Base-by-base conservation (phyloP, 2,113 vertebrate species). In the Orientallactaga bullata region DNA sequence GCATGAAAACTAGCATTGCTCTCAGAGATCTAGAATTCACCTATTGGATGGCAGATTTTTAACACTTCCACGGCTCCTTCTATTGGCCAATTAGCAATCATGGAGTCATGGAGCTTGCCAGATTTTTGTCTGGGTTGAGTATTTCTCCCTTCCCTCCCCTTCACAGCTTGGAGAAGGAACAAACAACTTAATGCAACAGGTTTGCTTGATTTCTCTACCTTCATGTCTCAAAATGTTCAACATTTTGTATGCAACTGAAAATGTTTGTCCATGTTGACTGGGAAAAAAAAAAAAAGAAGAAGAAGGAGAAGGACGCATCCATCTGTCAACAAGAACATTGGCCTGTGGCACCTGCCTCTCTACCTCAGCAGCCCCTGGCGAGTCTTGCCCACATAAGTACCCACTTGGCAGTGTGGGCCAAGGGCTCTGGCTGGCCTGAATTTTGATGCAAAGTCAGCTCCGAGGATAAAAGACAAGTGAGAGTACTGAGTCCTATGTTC, bases 51-150 rank as follows among this genome's bases (percentile, higher is more conserved):
- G 10, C 2, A 16, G 30, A 86, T 61, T 86, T 86, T 66, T 85
- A 83, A 65, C 30, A 11, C 37, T 65, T 30, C 42, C 35, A n/a
- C 24, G 63, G 30, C 72, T 94, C n/a, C 94, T 58, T 94, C 66
- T 32, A 79, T 20, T 65, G 80, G 79, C 69, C 73, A 51, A 74
- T 11, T 61, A 92, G 87, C 74, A 83, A 85, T 79, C 96, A 91
- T 23, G 39, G 13, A 97, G 42, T 32, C 10, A 2, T 6, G 35
- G 35, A 51, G 51, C 66, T 83, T 90, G 77, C 37, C 3, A 42
- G 81, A 42, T 61, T 32, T 68, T 86, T 90, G 77, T 90, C 39
- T 77, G 72, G 7, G 74, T 77, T 82, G 42, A 90, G 18, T 16
- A 15, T 21, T 4, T 7, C 42, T 90, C 20, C 51, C 61, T 60